Base-by-base conservation (phyloP, 1,140 invertebrate species). In the Drosophila kanapiae region DNA sequence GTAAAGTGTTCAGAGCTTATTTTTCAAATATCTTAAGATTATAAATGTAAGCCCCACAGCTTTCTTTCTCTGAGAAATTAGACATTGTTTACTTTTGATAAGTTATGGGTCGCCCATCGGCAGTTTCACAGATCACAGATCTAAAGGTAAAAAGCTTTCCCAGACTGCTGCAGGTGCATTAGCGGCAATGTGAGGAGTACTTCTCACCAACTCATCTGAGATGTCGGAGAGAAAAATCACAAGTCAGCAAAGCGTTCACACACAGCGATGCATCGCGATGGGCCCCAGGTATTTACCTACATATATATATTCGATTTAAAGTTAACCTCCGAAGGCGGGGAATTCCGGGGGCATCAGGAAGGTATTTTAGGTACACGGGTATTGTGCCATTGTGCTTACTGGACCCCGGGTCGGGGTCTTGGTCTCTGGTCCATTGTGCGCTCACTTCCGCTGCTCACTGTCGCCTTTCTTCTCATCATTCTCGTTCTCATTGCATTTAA, bases 401-500 rank as follows among this genome's bases (percentile, higher is more conserved):
- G 65, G 59, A 48, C 58, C 61, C 63, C 45, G 48, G 53, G 47
- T 54, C 57, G 57, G 40, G 18, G 53, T 61, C 61, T 78, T 54
- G 16, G 69, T 48, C 63, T 77, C 68, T 90, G 80, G 80, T 78
- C 81, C 81, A 90, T 91, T 88, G 81, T 88, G 48, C 78, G 35
- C 51, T 64, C 72, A 87, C 84, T 88, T 87, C 84, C 84, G 84
- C 67, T 87, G 77, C 84, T 84, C 84, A 85, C 64, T 87, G 74
- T 81, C 80, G 80, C 75, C 42, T 75, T 86, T 86, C 58, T 72
- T 72, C 65, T 78, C 71, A 57, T 61, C 74, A 57, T 74, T 71
- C 57, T 65, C 45, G 62, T 64, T 80, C 76, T 85, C 77, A 76
- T 83, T 85, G 83, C 78, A 91, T 91, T 91, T 91, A 91, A 91